Evolutionary conservation across 2,113 vertebrate species (phyloP).

Genomic region (Anarrhichthys ocellatus): DNA sequence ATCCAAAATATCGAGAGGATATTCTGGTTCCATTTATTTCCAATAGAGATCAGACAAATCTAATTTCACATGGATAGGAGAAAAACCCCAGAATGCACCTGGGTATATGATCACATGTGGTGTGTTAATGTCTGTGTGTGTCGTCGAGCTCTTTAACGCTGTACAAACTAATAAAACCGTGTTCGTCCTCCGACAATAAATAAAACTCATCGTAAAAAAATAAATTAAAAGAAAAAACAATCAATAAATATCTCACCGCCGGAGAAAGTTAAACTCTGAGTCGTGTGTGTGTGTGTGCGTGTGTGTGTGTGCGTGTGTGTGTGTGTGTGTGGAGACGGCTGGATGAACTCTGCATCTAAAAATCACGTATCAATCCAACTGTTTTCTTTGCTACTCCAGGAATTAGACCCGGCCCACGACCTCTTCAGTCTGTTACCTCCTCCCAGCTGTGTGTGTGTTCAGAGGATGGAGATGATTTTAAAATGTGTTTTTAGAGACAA

Average conservation of each 20-base stretch:
- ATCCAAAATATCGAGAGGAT: too few species aligned
- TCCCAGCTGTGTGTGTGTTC: conserved; percentile 41
- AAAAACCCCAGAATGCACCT: background rate
- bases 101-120: background rate
- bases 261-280: conserved; percentile 37
- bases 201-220: conserved; percentile 65
- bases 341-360: conserved; percentile 12
- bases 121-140: conserved; percentile 15
- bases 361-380: conserved; percentile 14
- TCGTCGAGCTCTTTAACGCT: conserved; percentile 24
- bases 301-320: conserved; percentile 24
- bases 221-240: conserved; percentile 65
- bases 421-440: conserved; percentile 58
- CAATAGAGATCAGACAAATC: too few species aligned
- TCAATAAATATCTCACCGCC: conserved; percentile 72
- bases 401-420: conserved; percentile 50
- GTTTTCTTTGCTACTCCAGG: conserved; percentile 41
- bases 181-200: conserved; percentile 72
- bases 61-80: too few species aligned
- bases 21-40: too few species aligned
- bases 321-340: conserved; percentile 13
- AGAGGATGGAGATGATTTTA: conserved; percentile 5
- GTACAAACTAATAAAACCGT: conserved; percentile 51
- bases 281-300: conserved; percentile 13
- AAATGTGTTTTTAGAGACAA: background rate